Base-by-base conservation (phyloP, 1,140 invertebrate genomes). In the Drosophila bifasciata region DNA sequence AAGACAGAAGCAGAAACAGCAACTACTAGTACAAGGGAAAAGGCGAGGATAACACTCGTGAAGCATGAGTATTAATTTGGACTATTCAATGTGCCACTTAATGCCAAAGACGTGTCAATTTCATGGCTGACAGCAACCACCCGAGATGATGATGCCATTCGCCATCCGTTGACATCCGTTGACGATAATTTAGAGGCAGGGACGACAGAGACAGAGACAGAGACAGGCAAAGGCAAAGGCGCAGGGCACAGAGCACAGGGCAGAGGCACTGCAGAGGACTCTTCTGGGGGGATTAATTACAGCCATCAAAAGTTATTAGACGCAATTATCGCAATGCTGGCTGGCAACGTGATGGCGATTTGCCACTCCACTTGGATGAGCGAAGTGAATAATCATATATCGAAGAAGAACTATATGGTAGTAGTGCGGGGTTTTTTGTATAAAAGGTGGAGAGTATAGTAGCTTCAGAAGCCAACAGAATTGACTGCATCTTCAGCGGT, bases 281-380 rank as follows among this genome's bases (percentile, higher is more conserved):
- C 66, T 86, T 81, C 73, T 72, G 83, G 71, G 83, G 71, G 84
- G 86, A 88, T 88, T 88, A 88, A 88, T 88, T 88, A 89, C 78
- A 83, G 84, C 79, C 78, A 88, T 88, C 83, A 88, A 88, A 88
- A 88, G 83, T 88, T 88, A 88, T 88, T 88, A 88, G 83, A 72
- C 78, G 63, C 83, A 88, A 88, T 88, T 88, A 88, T 88, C 83
- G 73, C 81, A 88, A 75, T 86, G 81, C 58, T 41, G 81, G 81
- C 58, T 41, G 81, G 77, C 73, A 76, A 81, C 77, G 81, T 81
- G 77, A 68, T 67, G 68, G 56, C 58, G 59, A 56, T 59, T 56
- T 55, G 64, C 32, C 49, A 66, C 62, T 66, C 41, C 62, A 64
- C 17, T 11, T 62, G 57, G 21, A 21, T 7, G 45, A 43, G 60